These are phyloP conservation scores for Myotis davidii DNA, from an alignment of 2,113 vertebrate species.

Conservation along the genomic window DNA sequence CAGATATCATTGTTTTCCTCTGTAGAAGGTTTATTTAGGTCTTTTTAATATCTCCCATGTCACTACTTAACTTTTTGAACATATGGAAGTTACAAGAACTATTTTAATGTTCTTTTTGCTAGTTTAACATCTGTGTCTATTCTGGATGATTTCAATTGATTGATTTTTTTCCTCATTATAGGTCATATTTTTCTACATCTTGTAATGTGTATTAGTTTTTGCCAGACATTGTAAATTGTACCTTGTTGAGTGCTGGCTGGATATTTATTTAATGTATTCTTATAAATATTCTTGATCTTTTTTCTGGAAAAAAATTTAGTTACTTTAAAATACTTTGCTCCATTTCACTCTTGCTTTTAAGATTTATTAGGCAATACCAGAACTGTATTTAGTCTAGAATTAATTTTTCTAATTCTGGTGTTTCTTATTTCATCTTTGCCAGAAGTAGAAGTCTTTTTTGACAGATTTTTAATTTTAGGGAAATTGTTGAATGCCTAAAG, in stretches of 20 bases:
- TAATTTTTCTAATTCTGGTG: slow-evolving; percentile 30
- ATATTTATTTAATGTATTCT: slow-evolving; percentile 61
- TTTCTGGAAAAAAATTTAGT: slow-evolving; percentile 25
- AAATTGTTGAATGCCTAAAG: neutral
- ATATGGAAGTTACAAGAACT: slow-evolving; percentile 38
- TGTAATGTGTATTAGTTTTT: slow-evolving; percentile 42
- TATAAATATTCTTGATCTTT: slow-evolving; percentile 44
- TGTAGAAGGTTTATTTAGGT: slow-evolving; percentile 37
- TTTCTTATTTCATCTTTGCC: neutral
- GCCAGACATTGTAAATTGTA: slow-evolving; percentile 52
- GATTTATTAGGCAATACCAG: slow-evolving; percentile 18
- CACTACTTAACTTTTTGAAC: slow-evolving; percentile 59
- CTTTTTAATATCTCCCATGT: slow-evolving; percentile 36
- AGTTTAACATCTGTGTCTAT: slow-evolving; percentile 19
- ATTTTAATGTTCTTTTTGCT: slow-evolving; percentile 41
- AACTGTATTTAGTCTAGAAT: slow-evolving; percentile 33
- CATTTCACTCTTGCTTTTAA: slow-evolving; percentile 9
- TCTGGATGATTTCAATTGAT: slow-evolving; percentile 52
- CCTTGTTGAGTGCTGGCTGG: neutral
- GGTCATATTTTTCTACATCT: slow-evolving; percentile 54
- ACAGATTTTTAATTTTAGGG: slow-evolving; percentile 38
- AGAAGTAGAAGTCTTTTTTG: slow-evolving; percentile 1
- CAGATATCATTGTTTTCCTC: slow-evolving; percentile 39
- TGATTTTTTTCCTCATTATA: slow-evolving; percentile 28
- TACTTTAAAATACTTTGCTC: neutral